Base-by-base conservation (phyloP, 1,140 invertebrate species). In the Rhynchophorus ferrugineus region DNA sequence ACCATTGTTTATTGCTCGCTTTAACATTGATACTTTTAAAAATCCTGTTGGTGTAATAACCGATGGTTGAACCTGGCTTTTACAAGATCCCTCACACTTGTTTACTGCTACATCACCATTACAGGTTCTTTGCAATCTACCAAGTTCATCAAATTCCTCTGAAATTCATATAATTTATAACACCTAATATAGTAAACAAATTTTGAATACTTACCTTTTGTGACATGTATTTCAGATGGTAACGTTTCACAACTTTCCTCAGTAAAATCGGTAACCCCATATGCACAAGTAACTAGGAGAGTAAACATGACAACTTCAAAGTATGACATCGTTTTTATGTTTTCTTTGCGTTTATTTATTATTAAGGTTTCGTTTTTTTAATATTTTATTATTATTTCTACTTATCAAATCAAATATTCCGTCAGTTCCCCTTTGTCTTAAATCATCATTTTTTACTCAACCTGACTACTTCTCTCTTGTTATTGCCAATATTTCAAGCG, bases 51-150 rank as follows among this genome's bases (percentile, higher is more conserved):
- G 80, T 8, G 88, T 86, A 29, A 87, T 80, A 11, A 92, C 87
- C 52, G 88, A 91, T 1, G 91, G 91, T 65, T 91, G 87, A 19
- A 94, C 86, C 74, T 91, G 89, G 51, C 91, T 94, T 57, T 78
- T 84, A 63, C 91, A 95, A 53, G 84, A 82, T 20, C 91, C 91
- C 72, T 95, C 90, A 63, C 89, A 91, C 72, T 92, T 94, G 62
- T 86, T 91, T 0, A 90, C 86, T 17, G 76, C 80, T 13, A 94
- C 77, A 68, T 91, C 89, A 9, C 85, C 89, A 67, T 87, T 90
- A 64, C 91, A 95, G 3, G 86, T 90, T 64, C 89, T 75, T 58
- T 83, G 77, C 58, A 93, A 71, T 52, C 83, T 70, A 17, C 88
- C 89, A 64, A 82, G 71, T 54, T 91, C 87, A 58, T 90, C 86